Conservation (phyloP, 2,888 invertebrate species). For the Dromius quadrimaculatus region DNA sequence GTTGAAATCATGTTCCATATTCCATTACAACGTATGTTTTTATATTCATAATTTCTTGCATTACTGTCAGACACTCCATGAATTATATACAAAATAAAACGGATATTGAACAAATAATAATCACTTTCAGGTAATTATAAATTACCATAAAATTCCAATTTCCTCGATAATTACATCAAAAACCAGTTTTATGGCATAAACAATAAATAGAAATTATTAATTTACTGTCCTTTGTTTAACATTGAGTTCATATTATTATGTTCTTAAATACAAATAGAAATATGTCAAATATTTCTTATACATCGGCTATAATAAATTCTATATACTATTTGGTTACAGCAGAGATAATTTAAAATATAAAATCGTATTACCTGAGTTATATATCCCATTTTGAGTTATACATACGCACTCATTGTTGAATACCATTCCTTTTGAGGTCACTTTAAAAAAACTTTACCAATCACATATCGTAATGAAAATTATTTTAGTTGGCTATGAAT, state of each 20-base stretch:
- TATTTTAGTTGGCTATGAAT: neutral
- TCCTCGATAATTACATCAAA: conserved; percentile 5
- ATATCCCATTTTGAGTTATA: neutral
- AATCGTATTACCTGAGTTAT: neutral
- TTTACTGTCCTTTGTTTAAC: conserved; percentile 12
- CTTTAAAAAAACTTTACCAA: neutral
- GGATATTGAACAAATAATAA: too few species aligned
- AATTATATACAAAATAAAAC: too few species aligned
- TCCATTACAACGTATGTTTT: too few species aligned
- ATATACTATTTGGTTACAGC: too few species aligned
- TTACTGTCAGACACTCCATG: too few species aligned
- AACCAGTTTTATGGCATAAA: neutral
- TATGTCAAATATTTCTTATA: neutral
- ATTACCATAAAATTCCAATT: conserved; percentile 17
- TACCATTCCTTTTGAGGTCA: neutral
- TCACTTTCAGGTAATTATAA: too few species aligned
- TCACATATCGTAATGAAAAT: neutral
- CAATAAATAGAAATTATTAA: neutral
- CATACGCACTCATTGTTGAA: neutral
- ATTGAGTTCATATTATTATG: conserved; percentile 10
- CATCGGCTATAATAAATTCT: neutral
- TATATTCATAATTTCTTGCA: too few species aligned
- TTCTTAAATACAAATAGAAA: conserved; percentile 1
- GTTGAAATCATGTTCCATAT: too few species aligned
- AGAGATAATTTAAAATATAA: neutral